These are phyloP conservation scores for Columba livia DNA, from an alignment of 2,113 vertebrate genomes.

Conservation along the genomic window DNA sequence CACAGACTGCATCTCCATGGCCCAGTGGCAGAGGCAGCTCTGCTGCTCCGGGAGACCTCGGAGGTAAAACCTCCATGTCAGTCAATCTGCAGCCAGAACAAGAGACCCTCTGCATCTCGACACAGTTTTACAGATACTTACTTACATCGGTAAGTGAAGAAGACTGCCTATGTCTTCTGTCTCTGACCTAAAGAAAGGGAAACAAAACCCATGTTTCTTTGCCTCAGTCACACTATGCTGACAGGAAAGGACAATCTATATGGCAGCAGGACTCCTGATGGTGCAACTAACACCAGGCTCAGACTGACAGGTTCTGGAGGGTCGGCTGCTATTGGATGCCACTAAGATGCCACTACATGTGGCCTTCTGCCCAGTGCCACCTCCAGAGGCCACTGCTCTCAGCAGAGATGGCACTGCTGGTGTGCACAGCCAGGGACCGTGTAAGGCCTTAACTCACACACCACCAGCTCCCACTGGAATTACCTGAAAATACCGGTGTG, in stretches of 20 bases:
- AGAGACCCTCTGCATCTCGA: background rate
- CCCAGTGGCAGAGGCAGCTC: background rate
- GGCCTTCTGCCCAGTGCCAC: background rate
- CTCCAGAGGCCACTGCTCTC: background rate
- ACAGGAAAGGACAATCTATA: background rate
- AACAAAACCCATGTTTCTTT: background rate
- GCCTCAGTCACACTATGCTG: background rate
- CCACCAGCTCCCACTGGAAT: background rate
- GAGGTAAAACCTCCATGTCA: background rate
- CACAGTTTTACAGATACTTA: background rate
- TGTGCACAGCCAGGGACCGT: background rate
- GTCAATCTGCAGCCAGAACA: background rate
- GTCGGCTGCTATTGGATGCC: background rate
- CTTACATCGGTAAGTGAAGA: background rate
- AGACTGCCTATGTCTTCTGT: background rate
- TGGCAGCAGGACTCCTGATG: background rate
- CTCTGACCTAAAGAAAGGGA: background rate
- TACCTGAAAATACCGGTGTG: background rate
- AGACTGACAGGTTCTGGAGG: background rate
- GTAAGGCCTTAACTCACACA: background rate
- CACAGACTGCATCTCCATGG: accelerated
- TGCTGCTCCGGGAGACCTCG: background rate
- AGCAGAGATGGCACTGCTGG: background rate
- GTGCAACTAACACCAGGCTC: background rate
- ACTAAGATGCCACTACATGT: background rate